Base-by-base conservation (phyloP, 2,797 vertebrate species). In the Myoxocephalus aenaeus region DNA sequence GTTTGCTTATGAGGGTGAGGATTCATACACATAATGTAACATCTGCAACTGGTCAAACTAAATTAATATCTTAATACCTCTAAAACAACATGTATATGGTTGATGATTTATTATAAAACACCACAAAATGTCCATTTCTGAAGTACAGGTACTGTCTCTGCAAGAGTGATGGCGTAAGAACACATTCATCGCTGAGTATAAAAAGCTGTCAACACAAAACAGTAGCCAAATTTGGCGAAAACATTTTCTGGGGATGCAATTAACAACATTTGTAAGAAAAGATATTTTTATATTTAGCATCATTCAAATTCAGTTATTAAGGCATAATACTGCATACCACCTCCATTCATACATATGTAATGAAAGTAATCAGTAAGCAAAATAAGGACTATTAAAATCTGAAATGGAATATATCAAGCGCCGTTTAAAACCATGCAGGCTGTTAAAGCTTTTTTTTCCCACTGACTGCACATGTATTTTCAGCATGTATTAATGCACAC, bases 341-440 rank as follows among this genome's bases (percentile, higher is more conserved):
- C 25, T 50, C 54, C 48, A 58, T 80, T 73, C 68, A 65, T 65
- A 62, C 36, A 61, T 61, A 25, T 73, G 13, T 13, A 65, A 70
- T 22, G 10, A 8, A 79, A 64, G 44, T 77, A 20, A 53, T 75
- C 75, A 78, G 59, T 63, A 27, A 82, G 27, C 9, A 69, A 73
- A 77, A 22, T 27, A 74, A 57, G 71, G 73, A 44, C 70, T 56
- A 64, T 61, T 79, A 54, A 68, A 75, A 77, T 72, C 64, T 73
- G 40, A 80, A 78, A 81, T 12, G 59, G 12, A 27, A 70, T 56
- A 65, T 78, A 78, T 77, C 34, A 12, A 80, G 68, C 54, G 40
- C 42, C 27, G 20, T 61, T 67, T 63, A 74, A 61, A 22, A 75
- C 2, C 42, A 51, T 44, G 32, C n/a, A 15, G 57, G 44, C 59